A percentile compares a stretch with the other conserved stretches of the same genome.
These are phyloP conservation scores for Dryococelus australis DNA, from an alignment of 2,888 invertebrate species.

Conservation along the genomic window DNA sequence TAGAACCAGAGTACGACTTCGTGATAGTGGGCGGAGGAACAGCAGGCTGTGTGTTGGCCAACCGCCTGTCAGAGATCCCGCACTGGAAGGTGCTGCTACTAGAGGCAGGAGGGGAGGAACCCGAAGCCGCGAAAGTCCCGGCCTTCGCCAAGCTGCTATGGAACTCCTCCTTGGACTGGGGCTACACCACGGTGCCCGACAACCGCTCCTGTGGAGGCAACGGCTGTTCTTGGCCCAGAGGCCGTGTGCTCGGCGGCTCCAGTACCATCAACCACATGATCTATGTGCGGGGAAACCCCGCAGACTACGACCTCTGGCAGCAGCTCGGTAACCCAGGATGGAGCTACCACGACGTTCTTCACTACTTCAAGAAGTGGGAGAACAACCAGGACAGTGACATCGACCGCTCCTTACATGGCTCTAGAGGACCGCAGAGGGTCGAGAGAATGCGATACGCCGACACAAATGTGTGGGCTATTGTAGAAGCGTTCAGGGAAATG, in stretches of 20 bases:
- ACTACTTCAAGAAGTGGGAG: slow-evolving; percentile 13
- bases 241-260: neutral
- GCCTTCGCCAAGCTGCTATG: neutral
- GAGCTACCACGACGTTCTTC: neutral
- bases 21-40: slow-evolving; percentile 3
- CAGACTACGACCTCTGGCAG: slow-evolving; percentile 12
- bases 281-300: neutral
- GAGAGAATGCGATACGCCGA: neutral
- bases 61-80: neutral
- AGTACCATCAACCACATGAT: slow-evolving; percentile 3
- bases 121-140: neutral
- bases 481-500: neutral
- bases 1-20: neutral
- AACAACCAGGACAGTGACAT: neutral
- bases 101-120: slow-evolving; percentile 23
- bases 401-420: neutral
- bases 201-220: neutral
- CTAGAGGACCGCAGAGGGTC: neutral
- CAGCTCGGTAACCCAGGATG: neutral
- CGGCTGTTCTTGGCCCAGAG: slow-evolving; percentile 13
- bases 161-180: slow-evolving; percentile 3
- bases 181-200: slow-evolving; percentile 18
- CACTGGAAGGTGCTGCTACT: neutral
- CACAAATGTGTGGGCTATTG: neutral
- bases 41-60: slow-evolving; percentile 16